Percentiles rank a stretch among this genome's conserved stretches.
Evolutionary conservation across 2,113 vertebrate genomes (phyloP).

Genomic region (Aleadryas rufinucha): DNA sequence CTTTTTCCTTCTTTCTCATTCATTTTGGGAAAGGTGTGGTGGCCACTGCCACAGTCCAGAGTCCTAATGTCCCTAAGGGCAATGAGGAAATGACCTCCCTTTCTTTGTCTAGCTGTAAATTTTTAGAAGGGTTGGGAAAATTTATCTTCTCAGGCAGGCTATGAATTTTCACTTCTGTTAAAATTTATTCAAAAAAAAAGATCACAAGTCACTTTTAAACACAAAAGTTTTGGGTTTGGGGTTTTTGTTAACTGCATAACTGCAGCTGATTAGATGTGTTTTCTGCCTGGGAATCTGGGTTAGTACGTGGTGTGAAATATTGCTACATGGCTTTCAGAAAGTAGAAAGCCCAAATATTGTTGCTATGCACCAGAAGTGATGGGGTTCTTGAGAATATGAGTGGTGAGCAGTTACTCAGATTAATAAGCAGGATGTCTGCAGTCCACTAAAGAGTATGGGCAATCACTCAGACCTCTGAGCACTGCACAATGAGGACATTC

Average conservation of each 20-base stretch:
- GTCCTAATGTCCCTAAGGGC: not conserved
- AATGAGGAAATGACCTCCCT: fast-evolving
- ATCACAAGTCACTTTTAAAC: not conserved
- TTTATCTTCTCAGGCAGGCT: not conserved
- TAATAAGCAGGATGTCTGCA: not conserved
- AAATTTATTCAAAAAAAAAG: not conserved
- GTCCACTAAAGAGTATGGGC: not conserved
- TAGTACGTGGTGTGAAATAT: not conserved
- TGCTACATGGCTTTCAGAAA: not conserved
- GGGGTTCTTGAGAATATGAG: not conserved
- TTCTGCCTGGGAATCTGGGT: not conserved
- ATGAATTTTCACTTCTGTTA: not conserved
- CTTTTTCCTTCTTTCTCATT: not conserved
- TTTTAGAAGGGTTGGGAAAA: not conserved
- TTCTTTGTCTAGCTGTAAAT: not conserved
- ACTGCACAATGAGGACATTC: not conserved
- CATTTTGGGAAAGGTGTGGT: not conserved
- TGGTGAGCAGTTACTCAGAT: not conserved
- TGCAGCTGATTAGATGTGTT: not conserved
- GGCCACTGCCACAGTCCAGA: not conserved
- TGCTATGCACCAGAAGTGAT: not conserved
- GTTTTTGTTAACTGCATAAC: not conserved
- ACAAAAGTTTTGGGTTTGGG: fast-evolving
- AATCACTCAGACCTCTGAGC: not conserved
- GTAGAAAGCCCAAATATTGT: not conserved